Conservation (phyloP, 2,113 vertebrate genomes). For the Ptilonorhynchus violaceus region DNA sequence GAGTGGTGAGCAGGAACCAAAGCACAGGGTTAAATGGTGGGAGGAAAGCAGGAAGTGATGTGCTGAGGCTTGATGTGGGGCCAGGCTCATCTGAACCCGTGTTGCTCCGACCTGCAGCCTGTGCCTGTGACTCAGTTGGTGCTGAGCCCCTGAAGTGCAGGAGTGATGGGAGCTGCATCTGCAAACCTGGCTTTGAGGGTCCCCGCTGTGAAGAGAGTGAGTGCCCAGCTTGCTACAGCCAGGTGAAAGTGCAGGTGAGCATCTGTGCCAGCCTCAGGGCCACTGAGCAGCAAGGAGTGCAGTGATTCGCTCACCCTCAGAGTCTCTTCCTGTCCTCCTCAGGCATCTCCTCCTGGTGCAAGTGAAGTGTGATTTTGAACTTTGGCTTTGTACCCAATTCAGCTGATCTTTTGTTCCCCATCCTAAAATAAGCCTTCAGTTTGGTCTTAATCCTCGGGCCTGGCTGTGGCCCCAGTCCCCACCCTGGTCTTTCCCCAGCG, state of each 20-base stretch:
- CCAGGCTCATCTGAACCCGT: not conserved
- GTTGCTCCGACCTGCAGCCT: constrained; percentile 65
- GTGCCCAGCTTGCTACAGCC: constrained; percentile 87
- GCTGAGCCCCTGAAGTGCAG: constrained; percentile 75
- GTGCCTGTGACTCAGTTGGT: constrained; percentile 74
- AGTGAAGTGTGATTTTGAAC: not conserved
- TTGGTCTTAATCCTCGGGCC: not conserved
- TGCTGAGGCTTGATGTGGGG: not conserved
- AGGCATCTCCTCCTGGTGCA: not conserved
- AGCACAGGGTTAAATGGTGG: fast-evolving
- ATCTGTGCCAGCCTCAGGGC: not conserved
- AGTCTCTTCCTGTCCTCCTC: not conserved
- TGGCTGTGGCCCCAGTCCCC: not conserved
- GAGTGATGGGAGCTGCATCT: constrained; percentile 80
- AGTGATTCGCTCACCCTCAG: fast-evolving
- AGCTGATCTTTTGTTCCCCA: not conserved
- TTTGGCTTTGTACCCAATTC: not conserved
- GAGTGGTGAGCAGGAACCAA: not conserved
- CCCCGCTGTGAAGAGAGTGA: constrained; percentile 72
- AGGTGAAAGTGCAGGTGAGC: constrained; percentile 81
- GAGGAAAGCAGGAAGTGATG: not conserved
- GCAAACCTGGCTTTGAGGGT: constrained; percentile 83
- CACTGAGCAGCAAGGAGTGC: not conserved
- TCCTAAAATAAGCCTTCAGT: not conserved
- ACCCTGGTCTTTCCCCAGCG: fast-evolving